Evolutionary conservation across 2,797 vertebrate species (phyloP).

Genomic region (Aldrovandia affinis): DNA sequence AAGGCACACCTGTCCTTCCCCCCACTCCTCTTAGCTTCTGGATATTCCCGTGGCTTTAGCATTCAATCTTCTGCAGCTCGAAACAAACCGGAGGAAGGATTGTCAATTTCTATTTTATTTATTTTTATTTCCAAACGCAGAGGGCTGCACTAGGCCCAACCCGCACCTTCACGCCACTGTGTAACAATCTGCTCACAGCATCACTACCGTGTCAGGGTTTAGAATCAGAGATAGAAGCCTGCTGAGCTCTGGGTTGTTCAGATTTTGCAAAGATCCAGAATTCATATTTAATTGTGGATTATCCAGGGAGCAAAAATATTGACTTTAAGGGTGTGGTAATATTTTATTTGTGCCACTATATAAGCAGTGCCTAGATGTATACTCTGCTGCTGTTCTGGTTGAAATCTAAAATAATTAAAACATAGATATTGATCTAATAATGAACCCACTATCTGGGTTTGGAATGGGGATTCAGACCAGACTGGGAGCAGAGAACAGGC

Average conservation of each 20-base stretch:
- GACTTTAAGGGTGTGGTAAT: background rate
- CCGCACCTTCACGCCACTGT: background rate
- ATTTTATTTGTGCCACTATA: background rate
- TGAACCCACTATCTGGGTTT: background rate
- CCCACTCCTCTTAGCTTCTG: conserved; percentile 31
- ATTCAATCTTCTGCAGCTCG: conserved; percentile 4
- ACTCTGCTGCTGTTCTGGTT: background rate
- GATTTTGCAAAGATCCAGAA: conserved; percentile 8
- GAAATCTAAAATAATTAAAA: conserved; percentile 6
- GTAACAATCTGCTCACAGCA: background rate
- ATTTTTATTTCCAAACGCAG: background rate
- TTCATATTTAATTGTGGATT: background rate
- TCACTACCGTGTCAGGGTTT: background rate
- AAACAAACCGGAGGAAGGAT: background rate
- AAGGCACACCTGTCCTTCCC: conserved; percentile 21
- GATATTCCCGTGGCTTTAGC: background rate
- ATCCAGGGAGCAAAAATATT: background rate
- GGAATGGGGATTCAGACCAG: background rate
- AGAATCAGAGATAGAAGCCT: background rate
- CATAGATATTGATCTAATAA: background rate
- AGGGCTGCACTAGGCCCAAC: background rate
- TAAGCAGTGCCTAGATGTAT: background rate
- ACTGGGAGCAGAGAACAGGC: background rate
- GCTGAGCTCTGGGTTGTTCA: background rate
- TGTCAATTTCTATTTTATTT: background rate